Conservation (phyloP, 35 echinoderm and acorn worm genomes). For the Eucidaris tribuloides region DNA sequence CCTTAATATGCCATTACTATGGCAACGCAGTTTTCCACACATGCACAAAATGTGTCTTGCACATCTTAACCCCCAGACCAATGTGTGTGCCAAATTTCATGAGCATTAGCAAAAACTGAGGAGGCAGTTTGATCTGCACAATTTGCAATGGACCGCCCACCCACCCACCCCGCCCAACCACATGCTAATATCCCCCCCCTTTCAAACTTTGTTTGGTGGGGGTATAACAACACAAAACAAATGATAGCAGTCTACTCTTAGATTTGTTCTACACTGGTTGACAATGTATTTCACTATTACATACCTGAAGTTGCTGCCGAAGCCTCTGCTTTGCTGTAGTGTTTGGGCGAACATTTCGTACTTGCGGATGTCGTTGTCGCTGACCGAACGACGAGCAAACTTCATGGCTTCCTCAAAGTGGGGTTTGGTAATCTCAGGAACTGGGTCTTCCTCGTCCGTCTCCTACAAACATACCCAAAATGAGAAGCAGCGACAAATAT, state of each 20-base stretch:
- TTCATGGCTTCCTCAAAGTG: slow-evolving; percentile 99
- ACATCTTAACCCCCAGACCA: too few relatives aligned
- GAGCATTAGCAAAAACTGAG: too few relatives aligned
- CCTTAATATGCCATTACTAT: too few relatives aligned
- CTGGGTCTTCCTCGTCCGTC: slow-evolving; percentile 93
- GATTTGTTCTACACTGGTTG: too few relatives aligned
- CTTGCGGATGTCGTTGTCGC: slow-evolving; percentile 97
- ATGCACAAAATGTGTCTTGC: too few relatives aligned
- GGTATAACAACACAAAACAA: neutral
- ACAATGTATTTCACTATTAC: neutral
- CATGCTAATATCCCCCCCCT: neutral
- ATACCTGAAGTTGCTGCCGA: slow-evolving; percentile 82
- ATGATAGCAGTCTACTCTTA: too few relatives aligned
- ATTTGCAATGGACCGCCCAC: neutral
- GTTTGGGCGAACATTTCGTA: slow-evolving; percentile 99
- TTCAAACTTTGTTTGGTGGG: neutral
- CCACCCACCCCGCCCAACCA: neutral
- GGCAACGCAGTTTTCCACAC: too few relatives aligned
- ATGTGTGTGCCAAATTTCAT: too few relatives aligned
- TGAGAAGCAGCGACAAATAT: too few relatives aligned
- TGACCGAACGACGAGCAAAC: slow-evolving; percentile 93
- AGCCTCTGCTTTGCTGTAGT: slow-evolving; percentile 91
- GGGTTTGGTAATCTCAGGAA: slow-evolving; percentile 75
- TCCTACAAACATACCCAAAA: too few relatives aligned
- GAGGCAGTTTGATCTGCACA: neutral